Conservation (phyloP, 2,113 vertebrate species). For the Gnathonemus longibarbis region DNA sequence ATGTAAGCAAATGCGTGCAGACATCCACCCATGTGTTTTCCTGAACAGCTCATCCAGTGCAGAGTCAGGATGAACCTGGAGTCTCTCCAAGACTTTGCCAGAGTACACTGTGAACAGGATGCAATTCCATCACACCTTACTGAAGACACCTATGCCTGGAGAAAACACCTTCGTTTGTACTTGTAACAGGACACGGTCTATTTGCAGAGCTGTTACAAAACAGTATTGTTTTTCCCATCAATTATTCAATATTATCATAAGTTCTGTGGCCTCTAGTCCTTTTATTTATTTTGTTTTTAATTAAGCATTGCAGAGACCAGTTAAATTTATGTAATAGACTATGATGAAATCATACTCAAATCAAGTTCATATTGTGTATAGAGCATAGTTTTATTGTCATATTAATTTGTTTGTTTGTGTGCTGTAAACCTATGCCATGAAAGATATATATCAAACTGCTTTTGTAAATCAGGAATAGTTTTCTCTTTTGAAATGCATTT, state of each 20-base stretch:
- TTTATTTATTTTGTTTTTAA: conserved; percentile 1
- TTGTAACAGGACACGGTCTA: not conserved
- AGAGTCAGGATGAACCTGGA: not conserved
- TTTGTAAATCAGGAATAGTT: not conserved
- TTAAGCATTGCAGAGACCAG: not conserved
- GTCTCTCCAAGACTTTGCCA: not conserved
- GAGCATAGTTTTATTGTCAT: not conserved
- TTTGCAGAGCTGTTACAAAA: not conserved
- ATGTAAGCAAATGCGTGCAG: not conserved
- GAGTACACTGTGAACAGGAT: not conserved
- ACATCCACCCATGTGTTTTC: not conserved
- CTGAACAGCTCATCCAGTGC: not conserved
- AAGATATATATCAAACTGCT: not conserved
- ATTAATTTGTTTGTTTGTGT: not conserved
- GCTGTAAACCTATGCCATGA: not conserved
- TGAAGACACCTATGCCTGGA: not conserved
- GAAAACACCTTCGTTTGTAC: not conserved
- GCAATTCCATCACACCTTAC: not conserved
- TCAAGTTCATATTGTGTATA: not conserved
- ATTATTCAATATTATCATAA: not conserved
- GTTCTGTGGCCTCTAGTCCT: not conserved
- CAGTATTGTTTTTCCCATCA: not conserved
- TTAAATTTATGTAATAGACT: not conserved
- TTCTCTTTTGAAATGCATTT: not conserved
- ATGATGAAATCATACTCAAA: not conserved